A percentile compares a stretch with the other conserved stretches of the same genome.
These are phyloP conservation scores for Syngnathus floridae DNA, from an alignment of 2,113 vertebrate genomes.

Conservation along the genomic window DNA sequence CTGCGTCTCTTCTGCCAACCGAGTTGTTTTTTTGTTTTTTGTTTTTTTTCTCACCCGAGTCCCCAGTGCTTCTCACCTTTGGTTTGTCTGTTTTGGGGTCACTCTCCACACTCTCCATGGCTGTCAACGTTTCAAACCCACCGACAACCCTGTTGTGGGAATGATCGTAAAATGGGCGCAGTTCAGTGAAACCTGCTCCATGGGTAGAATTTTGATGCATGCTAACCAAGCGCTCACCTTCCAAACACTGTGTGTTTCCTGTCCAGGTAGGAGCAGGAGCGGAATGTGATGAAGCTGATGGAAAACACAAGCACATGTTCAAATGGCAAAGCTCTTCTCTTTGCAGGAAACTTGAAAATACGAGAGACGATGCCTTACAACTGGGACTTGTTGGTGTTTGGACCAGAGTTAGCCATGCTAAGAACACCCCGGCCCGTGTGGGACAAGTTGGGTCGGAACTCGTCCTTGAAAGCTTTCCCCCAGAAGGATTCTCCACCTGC, in stretches of 20 bases:
- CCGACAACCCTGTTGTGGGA: constrained; percentile 80
- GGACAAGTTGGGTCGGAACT: constrained; percentile 89
- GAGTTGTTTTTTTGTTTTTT: background rate
- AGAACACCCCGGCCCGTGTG: constrained; percentile 90
- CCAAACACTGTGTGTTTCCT: constrained; percentile 95
- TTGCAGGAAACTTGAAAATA: background rate
- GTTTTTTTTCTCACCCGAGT: background rate
- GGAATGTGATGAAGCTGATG: constrained; percentile 82
- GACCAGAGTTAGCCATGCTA: constrained; percentile 98
- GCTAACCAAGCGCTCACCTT: constrained; percentile 68
- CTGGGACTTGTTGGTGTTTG: constrained; percentile 95
- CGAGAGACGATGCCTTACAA: constrained; percentile 78
- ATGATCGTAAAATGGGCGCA: no score
- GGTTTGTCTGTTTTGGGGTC: constrained; percentile 91
- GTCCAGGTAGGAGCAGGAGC: constrained; percentile 91
- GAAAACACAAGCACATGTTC: background rate
- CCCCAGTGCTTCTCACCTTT: constrained; percentile 68
- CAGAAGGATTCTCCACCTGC: constrained; percentile 89
- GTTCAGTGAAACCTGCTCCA: no score
- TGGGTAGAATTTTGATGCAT: background rate
- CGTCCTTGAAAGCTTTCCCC: constrained; percentile 91
- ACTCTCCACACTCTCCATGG: constrained; percentile 94
- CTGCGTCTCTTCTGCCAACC: background rate
- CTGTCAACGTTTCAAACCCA: constrained; percentile 89
- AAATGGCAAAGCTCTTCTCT: no score